Conservation (phyloP, 2,888 invertebrate genomes). For the Philereme transversata region DNA sequence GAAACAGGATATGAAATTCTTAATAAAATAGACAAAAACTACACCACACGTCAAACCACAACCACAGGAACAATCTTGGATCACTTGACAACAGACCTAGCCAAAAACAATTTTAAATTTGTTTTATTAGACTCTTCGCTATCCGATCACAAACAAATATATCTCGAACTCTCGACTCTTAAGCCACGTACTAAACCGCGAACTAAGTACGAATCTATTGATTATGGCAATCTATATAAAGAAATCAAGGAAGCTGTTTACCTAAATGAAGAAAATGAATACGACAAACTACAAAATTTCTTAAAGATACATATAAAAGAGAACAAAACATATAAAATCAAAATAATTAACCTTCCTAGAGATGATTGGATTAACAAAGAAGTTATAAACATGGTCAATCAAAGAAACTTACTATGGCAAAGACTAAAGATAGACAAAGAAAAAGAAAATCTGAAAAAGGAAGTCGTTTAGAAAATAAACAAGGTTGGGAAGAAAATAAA, state of each 20-base stretch:
- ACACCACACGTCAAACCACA: background rate
- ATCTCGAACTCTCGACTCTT: background rate
- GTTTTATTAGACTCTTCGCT: background rate
- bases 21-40: background rate
- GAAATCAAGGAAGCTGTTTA: background rate
- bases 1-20: background rate
- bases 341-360: conserved; percentile 8
- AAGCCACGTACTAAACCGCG: background rate
- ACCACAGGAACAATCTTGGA: background rate
- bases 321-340: conserved; percentile 5
- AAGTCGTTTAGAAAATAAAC: background rate
- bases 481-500: conserved; percentile 5
- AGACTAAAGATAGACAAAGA: conserved; percentile 3
- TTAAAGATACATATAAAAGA: conserved; percentile 3
- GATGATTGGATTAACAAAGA: conserved; percentile 13
- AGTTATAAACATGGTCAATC: conserved; percentile 3
- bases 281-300: background rate
- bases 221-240: conserved; percentile 1
- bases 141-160: background rate
- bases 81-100: background rate
- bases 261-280: conserved; percentile 3
- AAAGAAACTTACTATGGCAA: conserved; percentile 7
- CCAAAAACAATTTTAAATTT: background rate
- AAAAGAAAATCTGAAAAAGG: background rate
- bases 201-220: background rate